phyloP scores from a whole-genome alignment of 2,888 invertebrate species.

The Stratiomys singularior region DNA sequence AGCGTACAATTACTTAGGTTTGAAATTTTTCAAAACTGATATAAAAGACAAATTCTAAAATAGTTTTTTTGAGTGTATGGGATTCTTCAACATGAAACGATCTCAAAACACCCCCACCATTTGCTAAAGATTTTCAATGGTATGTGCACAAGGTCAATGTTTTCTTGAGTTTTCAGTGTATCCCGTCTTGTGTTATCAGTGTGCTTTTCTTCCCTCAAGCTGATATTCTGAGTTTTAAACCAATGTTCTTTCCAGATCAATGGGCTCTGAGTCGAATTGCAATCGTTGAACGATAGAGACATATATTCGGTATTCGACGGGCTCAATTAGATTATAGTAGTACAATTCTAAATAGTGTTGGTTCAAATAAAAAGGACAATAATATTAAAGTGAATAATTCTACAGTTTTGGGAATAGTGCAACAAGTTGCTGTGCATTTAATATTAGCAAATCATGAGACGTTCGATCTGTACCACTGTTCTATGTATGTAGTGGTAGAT shows the following conservation, averaged over 20 bases:
- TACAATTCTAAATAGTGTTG: not conserved
- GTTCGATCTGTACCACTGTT: not conserved
- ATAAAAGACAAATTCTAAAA: not conserved
- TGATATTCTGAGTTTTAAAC: not conserved
- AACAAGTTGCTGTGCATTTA: not conserved
- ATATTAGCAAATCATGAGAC: constrained; percentile 3
- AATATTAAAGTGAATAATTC: not conserved
- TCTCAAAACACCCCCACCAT: not conserved
- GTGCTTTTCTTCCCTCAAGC: not conserved
- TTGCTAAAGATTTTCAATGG: constrained; percentile 5
- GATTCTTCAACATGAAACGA: not conserved
- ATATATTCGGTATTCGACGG: constrained; percentile 17
- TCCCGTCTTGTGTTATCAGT: constrained; percentile 30
- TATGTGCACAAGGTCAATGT: constrained; percentile 38
- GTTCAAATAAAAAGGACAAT: not conserved
- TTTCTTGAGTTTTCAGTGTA: constrained; percentile 36
- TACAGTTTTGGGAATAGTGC: not conserved
- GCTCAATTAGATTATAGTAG: not conserved
- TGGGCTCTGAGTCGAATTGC: constrained; percentile 21
- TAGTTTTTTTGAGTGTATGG: not conserved
- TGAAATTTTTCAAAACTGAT: constrained; percentile 1
- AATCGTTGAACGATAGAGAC: constrained; percentile 32
- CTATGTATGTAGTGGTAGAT: constrained; percentile 37
- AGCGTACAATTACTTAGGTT: not conserved
- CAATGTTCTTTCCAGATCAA: constrained; percentile 3